Evolutionary conservation across 2,888 invertebrate genomes (phyloP), one percentile per base, ranked within the genome.

Genomic region (Mythimna loreyi): DNA sequence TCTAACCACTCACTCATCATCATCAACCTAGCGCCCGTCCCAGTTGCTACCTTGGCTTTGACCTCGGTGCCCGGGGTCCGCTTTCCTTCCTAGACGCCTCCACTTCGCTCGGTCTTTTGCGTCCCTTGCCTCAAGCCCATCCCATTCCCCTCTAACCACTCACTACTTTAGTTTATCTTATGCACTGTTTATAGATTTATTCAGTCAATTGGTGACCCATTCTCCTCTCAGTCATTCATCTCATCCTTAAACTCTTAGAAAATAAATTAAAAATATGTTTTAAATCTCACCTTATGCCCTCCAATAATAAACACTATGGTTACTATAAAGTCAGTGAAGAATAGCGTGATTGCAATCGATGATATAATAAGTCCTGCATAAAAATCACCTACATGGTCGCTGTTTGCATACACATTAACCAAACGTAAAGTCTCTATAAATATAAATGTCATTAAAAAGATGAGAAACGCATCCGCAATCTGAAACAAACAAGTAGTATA

Each of bases 241-340:
- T 33, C 33, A 8, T 33, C 1, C 33, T 33, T n/a, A n/a, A 19
- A 4, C 11, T 19, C 47, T 8, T 4, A 58, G 3, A 19, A 45
- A 28, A 19, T n/a, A 16, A 6, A 13, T 16, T 40, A 16, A 16
- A 40, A 40, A 5, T 16, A 40, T 5, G n/a, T 53, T 11, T 55
- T 1, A 53, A 30, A 28, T 40, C 65, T 72, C 36, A 72, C 72
- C 67, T 43, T 43, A 55, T 72, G 72, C n/a, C 67, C 75, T 55
- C 67, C 72, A 30, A 72, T 16, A 2, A 75, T 67, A 8, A 72
- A 72, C 9, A 59, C n/a, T 16, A 72, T 33, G 11, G 75, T 75
- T 11, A 49, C 36, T 25, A 67, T 28, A 5, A 75, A 55, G 55
- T 72, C 68, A 1, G 23, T 1, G 7, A 45, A 11, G n/a, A 58